Percentiles rank a stretch among this genome's conserved stretches.
Conservation (phyloP, 2,888 invertebrate species). For the Epiperipatus broadwayi region DNA sequence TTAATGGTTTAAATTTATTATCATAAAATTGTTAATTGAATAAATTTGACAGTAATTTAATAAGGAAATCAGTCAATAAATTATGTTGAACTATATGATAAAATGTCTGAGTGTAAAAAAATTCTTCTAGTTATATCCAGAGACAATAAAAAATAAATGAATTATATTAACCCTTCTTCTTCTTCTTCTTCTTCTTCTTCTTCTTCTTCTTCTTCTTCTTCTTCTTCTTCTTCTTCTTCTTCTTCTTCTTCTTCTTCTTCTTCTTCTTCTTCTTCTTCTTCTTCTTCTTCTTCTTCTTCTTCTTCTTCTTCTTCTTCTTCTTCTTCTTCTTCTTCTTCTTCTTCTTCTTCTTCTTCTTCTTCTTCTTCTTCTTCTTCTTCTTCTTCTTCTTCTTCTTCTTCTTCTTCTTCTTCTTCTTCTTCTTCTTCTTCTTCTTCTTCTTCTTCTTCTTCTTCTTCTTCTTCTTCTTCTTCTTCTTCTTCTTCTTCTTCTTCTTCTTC, state of each 20-base stretch:
- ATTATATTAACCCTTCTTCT: constrained; percentile 17
- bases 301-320: neutral
- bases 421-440: too few species aligned
- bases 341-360: neutral
- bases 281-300: neutral
- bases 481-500: too few species aligned
- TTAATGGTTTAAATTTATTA: too few species aligned
- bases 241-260: neutral
- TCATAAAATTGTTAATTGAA: too few species aligned
- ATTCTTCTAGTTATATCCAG: too few species aligned
- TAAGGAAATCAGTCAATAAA: too few species aligned
- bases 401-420: neutral
- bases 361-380: neutral
- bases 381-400: neutral
- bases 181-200: constrained; percentile 18
- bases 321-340: neutral
- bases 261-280: neutral
- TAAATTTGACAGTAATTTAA: too few species aligned
- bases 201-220: constrained; percentile 21
- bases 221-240: constrained; percentile 16
- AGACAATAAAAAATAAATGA: too few species aligned
- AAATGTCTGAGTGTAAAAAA: too few species aligned
- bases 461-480: too few species aligned
- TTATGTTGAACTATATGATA: too few species aligned
- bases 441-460: too few species aligned